A percentile compares a stretch with the other conserved stretches of the same genome.
Conservation (phyloP, 2,113 vertebrate species). For the Fulica atra region DNA sequence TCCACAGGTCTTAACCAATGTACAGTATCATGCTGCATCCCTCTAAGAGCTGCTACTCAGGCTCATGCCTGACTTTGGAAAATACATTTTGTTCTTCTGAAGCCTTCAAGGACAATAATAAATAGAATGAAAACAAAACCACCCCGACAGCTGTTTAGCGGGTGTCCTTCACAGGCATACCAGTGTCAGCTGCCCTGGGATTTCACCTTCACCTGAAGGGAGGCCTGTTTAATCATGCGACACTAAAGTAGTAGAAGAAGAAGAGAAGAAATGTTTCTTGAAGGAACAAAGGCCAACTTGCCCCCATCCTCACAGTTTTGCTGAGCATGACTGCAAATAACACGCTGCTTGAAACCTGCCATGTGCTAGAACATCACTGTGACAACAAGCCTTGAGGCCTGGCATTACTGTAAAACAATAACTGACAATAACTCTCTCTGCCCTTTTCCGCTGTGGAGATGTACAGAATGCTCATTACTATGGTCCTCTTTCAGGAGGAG, state of each 20-base stretch:
- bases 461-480: not conserved
- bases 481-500: not conserved
- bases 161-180: conserved; percentile 20
- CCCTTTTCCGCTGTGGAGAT: not conserved
- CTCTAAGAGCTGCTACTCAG: conserved; percentile 12
- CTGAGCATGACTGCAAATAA: not conserved
- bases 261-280: not conserved
- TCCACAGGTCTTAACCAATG: not conserved
- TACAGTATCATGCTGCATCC: not conserved
- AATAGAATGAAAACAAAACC: conserved; percentile 57
- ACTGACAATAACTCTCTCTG: conserved; percentile 6
- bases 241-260: not conserved
- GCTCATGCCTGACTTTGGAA: conserved; percentile 41
- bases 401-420: conserved; percentile 4
- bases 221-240: not conserved
- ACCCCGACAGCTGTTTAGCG: not conserved
- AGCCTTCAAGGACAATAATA: conserved; percentile 61
- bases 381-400: conserved; percentile 18
- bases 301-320: not conserved
- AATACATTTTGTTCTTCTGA: conserved; percentile 45
- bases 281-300: not conserved
- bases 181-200: not conserved
- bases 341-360: not conserved
- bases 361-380: not conserved
- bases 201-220: conserved; percentile 31